Evolutionary conservation across 2,113 vertebrate species (phyloP), one percentile per base, ranked within the genome.

Genomic region (Pandion haliaetus): DNA sequence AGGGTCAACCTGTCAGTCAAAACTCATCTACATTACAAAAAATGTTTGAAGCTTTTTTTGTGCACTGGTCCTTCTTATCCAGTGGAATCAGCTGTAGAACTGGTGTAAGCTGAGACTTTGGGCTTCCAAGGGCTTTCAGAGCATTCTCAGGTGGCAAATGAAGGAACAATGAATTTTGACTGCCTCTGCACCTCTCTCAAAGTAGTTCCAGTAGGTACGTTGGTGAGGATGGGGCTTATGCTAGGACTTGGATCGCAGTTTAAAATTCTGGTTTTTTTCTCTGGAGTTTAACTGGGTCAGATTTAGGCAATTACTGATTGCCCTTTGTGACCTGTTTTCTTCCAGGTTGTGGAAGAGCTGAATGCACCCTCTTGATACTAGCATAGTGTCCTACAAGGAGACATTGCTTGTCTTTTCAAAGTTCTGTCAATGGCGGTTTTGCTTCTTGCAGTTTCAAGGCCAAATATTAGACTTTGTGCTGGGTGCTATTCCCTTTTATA

Each of bases 1-100:
- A 95, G 69, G 76, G 86, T 95, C 94, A 93, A 55, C 29, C 42
- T 93, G 92, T 86, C 95, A 84, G 76, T 97, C 82, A 88, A 83
- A 96, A 86, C 42, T 83, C 92, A 92, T 86, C 86, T 88, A 76
- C n/a, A 21, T 88, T 86, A 88, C 63, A 88, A 95, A 95, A 93
- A 94, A 84, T 63, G 9, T 38, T 50, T 69, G 47, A 47, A 36
- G n/a, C 4, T 20, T 83, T 95, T 92, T 74, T 26, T 28, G 32
- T 83, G 29, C 0, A 0, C 42, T 88, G 9, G 26, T n/a, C 55
- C 6, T 66, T 58, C 66, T 76, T 69, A 81, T 25, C 38, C 72
- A 78, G 21, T 34, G 29, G 15, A 63, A 55, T 21, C 67, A 50
- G 23, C 26, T 59, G 50, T 45, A 50, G 57, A 87, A 72, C 14